Conservation (phyloP, 2,888 invertebrate genomes). For the Heliothis peltigera region DNA sequence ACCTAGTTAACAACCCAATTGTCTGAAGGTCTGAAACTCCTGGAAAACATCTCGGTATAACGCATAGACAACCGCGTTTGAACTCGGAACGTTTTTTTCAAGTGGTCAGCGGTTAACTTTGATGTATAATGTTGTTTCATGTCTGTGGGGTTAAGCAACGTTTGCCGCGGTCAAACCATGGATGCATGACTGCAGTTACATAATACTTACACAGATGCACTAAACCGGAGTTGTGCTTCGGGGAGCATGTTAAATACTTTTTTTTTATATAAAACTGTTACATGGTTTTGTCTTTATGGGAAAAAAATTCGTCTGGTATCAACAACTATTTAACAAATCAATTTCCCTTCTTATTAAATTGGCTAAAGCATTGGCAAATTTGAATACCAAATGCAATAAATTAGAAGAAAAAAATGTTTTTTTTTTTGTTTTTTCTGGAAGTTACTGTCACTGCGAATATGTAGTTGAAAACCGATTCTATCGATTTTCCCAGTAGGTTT, state of each 20-base stretch:
- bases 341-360: too few relatives aligned
- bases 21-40: neutral
- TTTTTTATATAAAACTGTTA: neutral
- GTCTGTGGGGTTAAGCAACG: neutral
- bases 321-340: too few relatives aligned
- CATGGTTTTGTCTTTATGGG: too few relatives aligned
- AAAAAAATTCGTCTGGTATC: too few relatives aligned
- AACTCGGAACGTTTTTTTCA: constrained; percentile 22
- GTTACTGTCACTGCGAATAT: too few relatives aligned
- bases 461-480: too few relatives aligned
- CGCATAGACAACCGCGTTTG: constrained; percentile 16
- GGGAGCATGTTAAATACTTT: neutral
- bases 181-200: neutral
- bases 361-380: too few relatives aligned
- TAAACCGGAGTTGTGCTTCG: neutral
- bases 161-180: neutral
- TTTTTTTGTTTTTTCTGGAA: too few relatives aligned
- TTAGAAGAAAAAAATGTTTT: too few relatives aligned
- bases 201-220: neutral
- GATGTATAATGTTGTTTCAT: constrained; percentile 17
- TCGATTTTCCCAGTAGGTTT: too few relatives aligned
- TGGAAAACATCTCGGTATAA: neutral
- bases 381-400: too few relatives aligned
- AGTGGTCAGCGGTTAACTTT: constrained; percentile 33
- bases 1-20: too few relatives aligned